Base-by-base conservation (phyloP, 2,888 invertebrate genomes). In the Mechanitis messenoides region DNA sequence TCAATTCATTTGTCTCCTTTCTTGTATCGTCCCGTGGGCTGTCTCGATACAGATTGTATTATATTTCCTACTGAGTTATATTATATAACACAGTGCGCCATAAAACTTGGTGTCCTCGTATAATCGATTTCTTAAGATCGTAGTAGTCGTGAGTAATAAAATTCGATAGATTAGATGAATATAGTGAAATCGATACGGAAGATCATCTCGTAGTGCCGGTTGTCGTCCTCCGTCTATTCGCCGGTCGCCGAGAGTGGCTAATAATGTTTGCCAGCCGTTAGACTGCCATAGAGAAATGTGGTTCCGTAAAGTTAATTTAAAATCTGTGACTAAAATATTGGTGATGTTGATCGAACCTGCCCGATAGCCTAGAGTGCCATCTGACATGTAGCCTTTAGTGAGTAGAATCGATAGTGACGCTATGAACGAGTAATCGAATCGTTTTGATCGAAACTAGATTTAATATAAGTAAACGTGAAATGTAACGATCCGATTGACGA, bases 341-440 rank as follows among this genome's bases (percentile, higher is more conserved):
- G 66, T 68, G 72, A 74, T 71, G 73, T 68, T 71, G 68, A 67
- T 69, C 65, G 70, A 62, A 78, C 82, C 83, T 82, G 80, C 81
- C 80, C 73, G 84, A 79, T 82, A 83, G 85, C 81, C 80, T 78
- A 78, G 77, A 82, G 89, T 89, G 89, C 89, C 89, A 89, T 89
- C 87, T 83, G 85, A 87, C 81, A 78, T 75, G 76, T 86, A 87
- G 88, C 85, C 85, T 85, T 85, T 82, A 81, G 74, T 77, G 61
- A 65, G 59, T 80, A 87, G 85, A 78, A 76, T 80, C 76, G 78
- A 78, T 84, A 84, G 83, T 81, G 81, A 83, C 77, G 83, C 85
- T 85, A 84, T 84, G 82, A 84, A 85, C 83, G 85, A 87, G 77
- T 78, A 85, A 87, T 85, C 87, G 87, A 89, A 87, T 82, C 58